Percentiles rank a stretch among this genome's conserved stretches.
Conservation (phyloP, 2,888 invertebrate genomes). For the Tholera decimalis region DNA sequence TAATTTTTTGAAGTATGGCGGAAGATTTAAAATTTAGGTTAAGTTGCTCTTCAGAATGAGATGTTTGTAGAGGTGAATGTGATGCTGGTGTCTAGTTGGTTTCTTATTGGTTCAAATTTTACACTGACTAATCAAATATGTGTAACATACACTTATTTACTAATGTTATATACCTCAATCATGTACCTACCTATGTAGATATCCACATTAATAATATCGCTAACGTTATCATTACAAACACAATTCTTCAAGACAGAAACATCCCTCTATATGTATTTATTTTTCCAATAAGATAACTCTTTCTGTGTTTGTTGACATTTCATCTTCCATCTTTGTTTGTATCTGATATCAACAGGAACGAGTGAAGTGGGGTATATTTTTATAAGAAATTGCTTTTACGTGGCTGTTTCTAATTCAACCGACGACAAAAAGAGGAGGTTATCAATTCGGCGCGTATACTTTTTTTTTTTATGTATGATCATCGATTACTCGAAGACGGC, state of each 20-base stretch:
- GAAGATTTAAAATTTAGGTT: conserved; percentile 60
- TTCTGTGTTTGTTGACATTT: conserved; percentile 79
- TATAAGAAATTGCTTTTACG: conserved; percentile 75
- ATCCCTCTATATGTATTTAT: conserved; percentile 64
- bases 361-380: conserved; percentile 76
- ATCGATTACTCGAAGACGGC: too few species aligned
- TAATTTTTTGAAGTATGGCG: conserved; percentile 63
- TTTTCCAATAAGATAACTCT: conserved; percentile 65
- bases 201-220: background rate
- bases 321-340: conserved; percentile 83
- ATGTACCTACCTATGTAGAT: too few species aligned
- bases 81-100: conserved; percentile 35
- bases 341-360: conserved; percentile 67
- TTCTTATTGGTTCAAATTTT: conserved; percentile 9
- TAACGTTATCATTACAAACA: conserved; percentile 3
- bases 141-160: too few species aligned
- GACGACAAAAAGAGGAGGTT: too few species aligned
- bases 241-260: conserved; percentile 22
- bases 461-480: too few species aligned
- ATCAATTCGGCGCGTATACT: too few species aligned
- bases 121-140: background rate
- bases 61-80: conserved; percentile 1
- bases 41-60: conserved; percentile 43
- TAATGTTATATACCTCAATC: too few species aligned
- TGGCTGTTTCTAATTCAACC: conserved; percentile 7